These are phyloP conservation scores for Drosophila paulistorum DNA, from an alignment of 1,140 invertebrate genomes.

Conservation along the genomic window DNA sequence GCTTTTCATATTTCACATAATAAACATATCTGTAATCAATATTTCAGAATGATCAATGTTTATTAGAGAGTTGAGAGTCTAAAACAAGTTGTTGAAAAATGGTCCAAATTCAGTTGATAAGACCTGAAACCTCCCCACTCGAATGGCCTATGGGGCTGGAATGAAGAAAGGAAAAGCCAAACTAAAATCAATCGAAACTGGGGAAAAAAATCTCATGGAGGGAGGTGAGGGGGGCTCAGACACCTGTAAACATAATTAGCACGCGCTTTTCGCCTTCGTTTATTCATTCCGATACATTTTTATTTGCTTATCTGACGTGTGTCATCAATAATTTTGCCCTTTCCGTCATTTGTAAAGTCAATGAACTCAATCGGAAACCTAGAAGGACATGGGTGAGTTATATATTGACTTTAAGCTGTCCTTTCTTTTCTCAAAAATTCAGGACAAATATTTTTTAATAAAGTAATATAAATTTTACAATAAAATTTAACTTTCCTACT, in stretches of 20 bases:
- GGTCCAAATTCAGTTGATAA: background rate
- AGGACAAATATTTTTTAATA: too few species aligned
- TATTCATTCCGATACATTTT: constrained; percentile 1
- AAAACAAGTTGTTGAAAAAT: constrained; percentile 9
- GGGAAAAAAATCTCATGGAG: background rate
- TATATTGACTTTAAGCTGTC: too few species aligned
- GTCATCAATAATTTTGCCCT: constrained; percentile 3
- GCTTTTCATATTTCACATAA: background rate
- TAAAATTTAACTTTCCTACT: too few species aligned
- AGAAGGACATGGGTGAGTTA: too few species aligned
- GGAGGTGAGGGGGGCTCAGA: background rate
- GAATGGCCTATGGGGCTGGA: background rate
- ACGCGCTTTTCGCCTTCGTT: background rate
- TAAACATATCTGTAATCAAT: background rate
- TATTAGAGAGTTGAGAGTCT: background rate
- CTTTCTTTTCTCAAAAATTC: too few species aligned
- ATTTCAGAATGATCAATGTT: constrained; percentile 4
- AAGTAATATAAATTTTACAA: too few species aligned
- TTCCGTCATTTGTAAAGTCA: background rate
- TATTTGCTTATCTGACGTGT: constrained; percentile 2
- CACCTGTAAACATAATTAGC: constrained; percentile 12
- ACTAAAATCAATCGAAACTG: background rate
- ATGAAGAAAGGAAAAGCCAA: background rate
- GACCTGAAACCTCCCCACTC: background rate
- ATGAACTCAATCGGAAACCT: background rate